phyloP scores from a whole-genome alignment of 2,888 invertebrate genomes.

The Mythimna impura region DNA sequence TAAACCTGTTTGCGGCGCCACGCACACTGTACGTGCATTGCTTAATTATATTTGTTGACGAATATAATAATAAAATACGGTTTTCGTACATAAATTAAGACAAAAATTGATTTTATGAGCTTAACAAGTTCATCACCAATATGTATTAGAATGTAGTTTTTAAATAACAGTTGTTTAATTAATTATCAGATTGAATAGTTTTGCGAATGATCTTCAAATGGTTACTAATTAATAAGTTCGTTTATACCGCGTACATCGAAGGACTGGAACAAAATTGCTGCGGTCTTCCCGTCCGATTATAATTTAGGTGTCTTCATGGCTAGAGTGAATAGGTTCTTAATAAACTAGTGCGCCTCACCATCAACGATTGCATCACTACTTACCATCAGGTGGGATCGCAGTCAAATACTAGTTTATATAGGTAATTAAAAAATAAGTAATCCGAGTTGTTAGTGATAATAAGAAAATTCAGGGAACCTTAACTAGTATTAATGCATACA shows the following conservation, averaged over 20 bases:
- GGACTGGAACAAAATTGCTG: no score
- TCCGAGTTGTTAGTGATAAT: no score
- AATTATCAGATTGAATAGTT: slow-evolving; percentile 5
- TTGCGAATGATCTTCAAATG: slow-evolving; percentile 17
- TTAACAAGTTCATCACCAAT: not conserved
- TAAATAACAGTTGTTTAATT: slow-evolving; percentile 35
- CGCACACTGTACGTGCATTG: slow-evolving; percentile 4
- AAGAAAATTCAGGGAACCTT: no score
- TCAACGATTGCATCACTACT: not conserved
- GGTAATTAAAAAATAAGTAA: no score
- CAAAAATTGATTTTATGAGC: slow-evolving; percentile 2
- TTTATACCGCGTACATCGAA: no score
- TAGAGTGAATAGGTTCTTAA: no score
- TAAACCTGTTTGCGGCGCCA: not conserved
- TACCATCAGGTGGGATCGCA: no score
- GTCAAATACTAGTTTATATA: no score
- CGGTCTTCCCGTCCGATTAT: no score
- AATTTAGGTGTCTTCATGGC: no score
- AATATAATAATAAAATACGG: not conserved
- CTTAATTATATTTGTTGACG: not conserved
- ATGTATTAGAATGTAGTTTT: slow-evolving; percentile 29
- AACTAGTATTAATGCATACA: no score
- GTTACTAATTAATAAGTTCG: not conserved
- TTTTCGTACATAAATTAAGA: not conserved
- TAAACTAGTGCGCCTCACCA: no score